phyloP scores from a whole-genome alignment of 2,888 invertebrate species.

The Ornithoptera priamus region DNA sequence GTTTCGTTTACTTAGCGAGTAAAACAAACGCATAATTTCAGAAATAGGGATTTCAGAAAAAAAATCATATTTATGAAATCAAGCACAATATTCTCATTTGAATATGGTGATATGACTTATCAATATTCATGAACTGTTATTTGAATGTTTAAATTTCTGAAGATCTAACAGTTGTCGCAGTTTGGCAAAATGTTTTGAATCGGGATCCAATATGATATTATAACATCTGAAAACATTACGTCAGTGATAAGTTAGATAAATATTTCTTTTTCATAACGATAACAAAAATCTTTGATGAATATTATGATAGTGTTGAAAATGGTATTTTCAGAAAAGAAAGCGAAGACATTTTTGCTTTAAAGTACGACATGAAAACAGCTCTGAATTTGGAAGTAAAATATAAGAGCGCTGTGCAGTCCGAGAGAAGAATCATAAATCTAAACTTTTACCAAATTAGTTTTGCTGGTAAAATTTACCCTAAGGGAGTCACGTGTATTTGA shows the following conservation, averaged over 20 bases:
- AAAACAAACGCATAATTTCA: no score
- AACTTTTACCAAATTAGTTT: slow-evolving; percentile 16
- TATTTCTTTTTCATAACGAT: neutral
- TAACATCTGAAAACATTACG: neutral
- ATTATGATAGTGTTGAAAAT: neutral
- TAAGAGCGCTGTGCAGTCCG: neutral
- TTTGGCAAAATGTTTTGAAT: neutral
- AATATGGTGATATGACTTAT: neutral
- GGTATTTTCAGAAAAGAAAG: no score
- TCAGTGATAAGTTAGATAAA: neutral
- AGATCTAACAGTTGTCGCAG: neutral
- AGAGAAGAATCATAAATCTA: neutral
- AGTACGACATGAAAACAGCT: no score
- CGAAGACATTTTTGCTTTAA: no score
- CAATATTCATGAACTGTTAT: neutral
- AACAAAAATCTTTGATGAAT: neutral
- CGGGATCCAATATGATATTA: neutral
- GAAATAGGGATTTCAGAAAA: no score
- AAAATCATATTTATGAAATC: no score
- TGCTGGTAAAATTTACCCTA: neutral
- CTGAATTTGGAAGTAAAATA: neutral
- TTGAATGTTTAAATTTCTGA: neutral
- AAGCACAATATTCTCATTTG: no score
- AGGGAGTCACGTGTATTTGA: neutral
- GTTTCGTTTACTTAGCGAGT: no score